Evolutionary conservation across 2,797 vertebrate genomes (phyloP).

Genomic region (Notoglanidium macrostoma): DNA sequence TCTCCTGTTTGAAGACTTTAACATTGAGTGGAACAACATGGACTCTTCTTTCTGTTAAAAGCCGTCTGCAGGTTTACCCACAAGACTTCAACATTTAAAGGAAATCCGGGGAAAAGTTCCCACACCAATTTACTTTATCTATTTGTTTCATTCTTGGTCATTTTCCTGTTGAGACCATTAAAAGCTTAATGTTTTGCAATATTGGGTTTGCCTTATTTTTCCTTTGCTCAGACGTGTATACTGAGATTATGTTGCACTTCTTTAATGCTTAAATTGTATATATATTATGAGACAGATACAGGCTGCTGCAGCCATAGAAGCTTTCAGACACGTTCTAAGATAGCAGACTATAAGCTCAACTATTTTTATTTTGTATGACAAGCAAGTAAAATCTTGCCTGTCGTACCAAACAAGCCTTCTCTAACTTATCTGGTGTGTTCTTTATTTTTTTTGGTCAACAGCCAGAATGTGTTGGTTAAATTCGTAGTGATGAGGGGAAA

Average conservation of each 20-base stretch:
- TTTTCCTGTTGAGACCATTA: too few species aligned
- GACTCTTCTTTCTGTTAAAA: too few species aligned
- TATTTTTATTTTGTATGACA: not conserved
- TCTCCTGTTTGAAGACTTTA: too few species aligned
- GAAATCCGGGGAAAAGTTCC: too few species aligned
- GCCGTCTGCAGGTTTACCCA: too few species aligned
- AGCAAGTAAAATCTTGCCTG: not conserved
- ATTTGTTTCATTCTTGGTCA: too few species aligned
- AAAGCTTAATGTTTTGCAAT: too few species aligned
- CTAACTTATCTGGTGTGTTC: not conserved
- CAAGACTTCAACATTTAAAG: too few species aligned
- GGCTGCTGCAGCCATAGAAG: not conserved
- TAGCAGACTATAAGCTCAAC: not conserved
- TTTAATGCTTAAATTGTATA: not conserved
- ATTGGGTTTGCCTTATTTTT: too few species aligned
- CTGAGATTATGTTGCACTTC: not conserved
- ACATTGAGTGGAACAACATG: too few species aligned
- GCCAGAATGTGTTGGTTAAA: not conserved
- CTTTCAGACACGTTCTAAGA: not conserved
- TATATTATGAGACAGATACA: not conserved
- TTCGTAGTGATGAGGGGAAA: slow-evolving; percentile 2
- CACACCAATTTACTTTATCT: too few species aligned
- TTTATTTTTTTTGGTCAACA: not conserved
- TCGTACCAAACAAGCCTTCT: not conserved
- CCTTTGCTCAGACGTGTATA: not conserved